phyloP scores from a whole-genome alignment of 1,140 invertebrate genomes.

The Cylas formicarius region DNA sequence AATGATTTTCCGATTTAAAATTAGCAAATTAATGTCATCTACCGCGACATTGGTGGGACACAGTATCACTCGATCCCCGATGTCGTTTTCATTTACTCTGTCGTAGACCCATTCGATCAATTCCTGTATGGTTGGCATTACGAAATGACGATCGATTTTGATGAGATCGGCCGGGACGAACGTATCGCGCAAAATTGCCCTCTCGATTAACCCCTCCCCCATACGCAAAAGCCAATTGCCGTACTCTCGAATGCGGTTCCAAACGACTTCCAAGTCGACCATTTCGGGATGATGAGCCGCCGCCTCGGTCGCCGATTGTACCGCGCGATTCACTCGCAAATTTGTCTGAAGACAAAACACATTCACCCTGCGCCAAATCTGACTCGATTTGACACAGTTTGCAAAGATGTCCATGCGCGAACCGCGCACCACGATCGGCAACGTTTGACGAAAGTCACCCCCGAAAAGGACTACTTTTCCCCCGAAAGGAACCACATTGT shows the following conservation, averaged over 20 bases:
- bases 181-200: too few species aligned
- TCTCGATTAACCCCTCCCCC: too few species aligned
- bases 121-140: neutral
- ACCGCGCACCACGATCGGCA: constrained; percentile 1
- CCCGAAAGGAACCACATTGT: constrained; percentile 5
- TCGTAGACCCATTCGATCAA: neutral
- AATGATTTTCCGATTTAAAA: neutral
- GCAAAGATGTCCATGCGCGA: neutral
- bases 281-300: too few species aligned
- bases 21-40: neutral
- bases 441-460: constrained; percentile 7
- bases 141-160: neutral
- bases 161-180: neutral
- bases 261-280: too few species aligned
- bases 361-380: neutral
- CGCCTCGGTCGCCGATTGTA: too few species aligned
- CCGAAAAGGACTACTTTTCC: constrained; percentile 4
- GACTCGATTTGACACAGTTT: neutral
- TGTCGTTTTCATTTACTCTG: too few species aligned
- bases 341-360: too few species aligned
- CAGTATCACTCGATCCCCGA: neutral
- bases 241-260: too few species aligned
- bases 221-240: too few species aligned
- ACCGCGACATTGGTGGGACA: neutral
- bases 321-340: too few species aligned